phyloP scores from a whole-genome alignment of 2,113 vertebrate genomes.

The Rhinolophus ferrumequinum region DNA sequence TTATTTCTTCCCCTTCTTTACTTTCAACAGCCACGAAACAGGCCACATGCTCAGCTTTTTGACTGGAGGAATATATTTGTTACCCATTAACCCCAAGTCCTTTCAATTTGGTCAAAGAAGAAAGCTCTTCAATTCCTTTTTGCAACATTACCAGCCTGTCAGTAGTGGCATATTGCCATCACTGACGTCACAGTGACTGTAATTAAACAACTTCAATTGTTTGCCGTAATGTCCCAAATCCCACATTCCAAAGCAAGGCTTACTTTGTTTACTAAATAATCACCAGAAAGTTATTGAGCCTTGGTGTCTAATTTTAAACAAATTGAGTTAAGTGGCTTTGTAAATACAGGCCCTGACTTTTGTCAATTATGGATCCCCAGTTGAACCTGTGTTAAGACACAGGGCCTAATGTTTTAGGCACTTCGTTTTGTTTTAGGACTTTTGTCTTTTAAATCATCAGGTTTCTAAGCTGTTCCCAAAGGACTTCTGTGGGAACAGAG shows the following conservation, averaged over 20 bases:
- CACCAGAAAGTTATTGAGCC: background rate
- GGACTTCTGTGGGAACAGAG: background rate
- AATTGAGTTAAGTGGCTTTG: conserved; percentile 5
- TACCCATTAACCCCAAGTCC: background rate
- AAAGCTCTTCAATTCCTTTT: background rate
- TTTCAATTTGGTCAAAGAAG: background rate
- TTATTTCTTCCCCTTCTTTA: background rate
- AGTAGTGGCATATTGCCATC: background rate
- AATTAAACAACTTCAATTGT: background rate
- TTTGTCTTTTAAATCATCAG: background rate
- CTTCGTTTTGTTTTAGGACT: background rate
- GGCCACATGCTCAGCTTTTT: background rate
- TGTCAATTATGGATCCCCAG: background rate
- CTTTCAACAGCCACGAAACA: background rate
- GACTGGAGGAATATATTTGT: background rate
- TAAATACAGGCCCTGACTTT: background rate
- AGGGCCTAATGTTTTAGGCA: background rate
- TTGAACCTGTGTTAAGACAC: background rate
- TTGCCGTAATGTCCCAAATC: background rate
- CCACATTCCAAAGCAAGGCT: background rate
- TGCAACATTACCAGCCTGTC: background rate
- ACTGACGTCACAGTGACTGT: background rate
- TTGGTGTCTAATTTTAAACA: conserved; percentile 17
- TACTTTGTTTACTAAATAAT: conserved; percentile 33
- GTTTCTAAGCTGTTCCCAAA: background rate